Conservation (phyloP, 2,888 invertebrate species). For the Macaria notata region DNA sequence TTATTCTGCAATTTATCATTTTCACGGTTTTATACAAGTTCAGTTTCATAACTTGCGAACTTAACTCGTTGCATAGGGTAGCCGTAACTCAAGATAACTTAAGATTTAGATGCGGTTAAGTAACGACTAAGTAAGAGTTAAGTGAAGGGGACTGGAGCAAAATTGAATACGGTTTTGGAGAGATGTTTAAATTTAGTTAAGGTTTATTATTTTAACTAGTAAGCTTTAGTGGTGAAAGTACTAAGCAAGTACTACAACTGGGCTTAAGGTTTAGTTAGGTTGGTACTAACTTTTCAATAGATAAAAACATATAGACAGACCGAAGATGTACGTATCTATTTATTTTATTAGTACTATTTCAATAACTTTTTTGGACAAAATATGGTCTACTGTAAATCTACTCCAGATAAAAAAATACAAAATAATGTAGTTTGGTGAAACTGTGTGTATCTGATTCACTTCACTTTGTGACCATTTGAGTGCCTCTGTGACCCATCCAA, state of each 20-base stretch:
- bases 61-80: conserved; percentile 60
- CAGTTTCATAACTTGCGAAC: conserved; percentile 59
- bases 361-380: too few relatives aligned
- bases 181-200: conserved; percentile 1
- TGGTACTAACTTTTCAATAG: too few relatives aligned
- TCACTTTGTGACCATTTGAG: too few relatives aligned
- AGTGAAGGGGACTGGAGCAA: conserved; percentile 55
- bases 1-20: conserved; percentile 51
- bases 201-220: not conserved
- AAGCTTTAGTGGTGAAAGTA: conserved; percentile 4
- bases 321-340: too few relatives aligned
- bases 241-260: not conserved
- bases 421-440: too few relatives aligned
- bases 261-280: conserved; percentile 1
- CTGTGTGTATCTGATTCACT: too few relatives aligned
- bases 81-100: conserved; percentile 64
- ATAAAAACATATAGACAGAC: too few relatives aligned
- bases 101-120: conserved; percentile 66
- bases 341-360: too few relatives aligned
- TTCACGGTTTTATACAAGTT: conserved; percentile 53
- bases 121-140: conserved; percentile 61
- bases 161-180: conserved; percentile 36
- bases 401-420: too few relatives aligned
- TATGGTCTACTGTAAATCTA: too few relatives aligned
- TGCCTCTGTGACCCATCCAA: too few relatives aligned